Conservation (phyloP, 1,140 invertebrate species). For the Eurosta solidaginis region DNA sequence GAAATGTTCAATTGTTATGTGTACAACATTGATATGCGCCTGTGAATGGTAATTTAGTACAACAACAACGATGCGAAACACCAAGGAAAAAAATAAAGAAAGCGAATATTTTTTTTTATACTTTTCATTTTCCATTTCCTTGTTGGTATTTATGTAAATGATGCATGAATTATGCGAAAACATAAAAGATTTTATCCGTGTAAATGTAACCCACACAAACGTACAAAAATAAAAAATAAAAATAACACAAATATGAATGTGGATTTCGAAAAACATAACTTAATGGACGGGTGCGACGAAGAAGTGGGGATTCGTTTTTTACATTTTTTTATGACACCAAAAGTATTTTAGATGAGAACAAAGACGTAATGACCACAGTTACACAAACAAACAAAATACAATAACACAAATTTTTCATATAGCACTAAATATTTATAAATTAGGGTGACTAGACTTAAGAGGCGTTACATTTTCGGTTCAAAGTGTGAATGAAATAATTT, state of each 20-base stretch:
- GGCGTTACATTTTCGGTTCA: no score
- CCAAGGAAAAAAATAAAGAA: neutral
- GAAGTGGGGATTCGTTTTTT: neutral
- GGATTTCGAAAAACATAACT: neutral
- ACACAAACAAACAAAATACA: neutral
- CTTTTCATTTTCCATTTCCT: neutral
- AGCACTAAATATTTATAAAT: no score
- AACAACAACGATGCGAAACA: neutral
- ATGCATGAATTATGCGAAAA: conserved; percentile 22
- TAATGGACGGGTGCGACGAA: neutral
- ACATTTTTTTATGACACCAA: neutral
- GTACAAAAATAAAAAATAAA: neutral
- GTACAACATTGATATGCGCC: conserved; percentile 57
- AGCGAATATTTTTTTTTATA: neutral
- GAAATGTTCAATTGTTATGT: conserved; percentile 54
- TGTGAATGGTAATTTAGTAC: conserved; percentile 39
- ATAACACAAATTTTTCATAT: no score
- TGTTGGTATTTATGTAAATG: neutral
- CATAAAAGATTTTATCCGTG: neutral
- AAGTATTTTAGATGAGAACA: neutral
- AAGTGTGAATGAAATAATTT: no score
- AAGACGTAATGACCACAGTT: neutral
- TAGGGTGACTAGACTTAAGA: no score
- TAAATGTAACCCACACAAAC: no score
- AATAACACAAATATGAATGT: neutral